phyloP scores from a whole-genome alignment of 2,797 vertebrate genomes.

The Cyprinodon diabolis region DNA sequence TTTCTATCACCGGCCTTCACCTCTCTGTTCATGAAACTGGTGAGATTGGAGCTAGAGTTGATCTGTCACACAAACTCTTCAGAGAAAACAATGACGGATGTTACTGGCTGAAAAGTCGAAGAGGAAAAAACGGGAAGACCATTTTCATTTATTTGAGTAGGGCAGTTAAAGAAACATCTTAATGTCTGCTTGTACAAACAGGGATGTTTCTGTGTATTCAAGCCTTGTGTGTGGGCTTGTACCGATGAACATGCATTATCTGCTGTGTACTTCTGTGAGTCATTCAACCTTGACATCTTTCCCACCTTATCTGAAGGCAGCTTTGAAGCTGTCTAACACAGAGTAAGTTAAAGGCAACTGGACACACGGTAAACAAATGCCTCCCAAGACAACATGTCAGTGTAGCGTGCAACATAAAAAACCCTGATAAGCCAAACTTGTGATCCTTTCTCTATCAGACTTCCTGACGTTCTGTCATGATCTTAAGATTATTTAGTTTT shows the following conservation, averaged over 20 bases:
- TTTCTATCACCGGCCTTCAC: conserved; percentile 67
- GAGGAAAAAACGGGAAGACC: not conserved
- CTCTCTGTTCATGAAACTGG: conserved; percentile 54
- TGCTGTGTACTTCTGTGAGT: conserved; percentile 38
- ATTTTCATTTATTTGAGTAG: conserved; percentile 1
- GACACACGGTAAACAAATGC: conserved; percentile 42
- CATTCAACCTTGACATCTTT: conserved; percentile 58
- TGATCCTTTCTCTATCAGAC: conserved; percentile 18
- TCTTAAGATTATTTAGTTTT: conserved; percentile 47
- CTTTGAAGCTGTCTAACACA: conserved; percentile 56
- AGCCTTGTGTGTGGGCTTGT: conserved; percentile 19
- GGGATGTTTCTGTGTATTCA: conserved; percentile 26
- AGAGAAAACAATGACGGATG: conserved; percentile 29
- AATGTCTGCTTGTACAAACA: conserved; percentile 5
- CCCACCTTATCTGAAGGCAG: conserved; percentile 42
- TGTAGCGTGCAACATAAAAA: conserved; percentile 54
- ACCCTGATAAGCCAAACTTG: conserved; percentile 50
- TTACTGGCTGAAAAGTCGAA: conserved; percentile 2
- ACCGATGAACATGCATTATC: conserved; percentile 15
- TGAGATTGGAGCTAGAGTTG: conserved; percentile 45
- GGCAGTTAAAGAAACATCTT: conserved; percentile 1
- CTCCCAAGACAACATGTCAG: conserved; percentile 39
- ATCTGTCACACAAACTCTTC: conserved; percentile 44
- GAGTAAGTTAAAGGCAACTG: conserved; percentile 41
- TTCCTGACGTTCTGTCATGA: conserved; percentile 25